Evolutionary conservation across 2,797 vertebrate species (phyloP), one percentile per base, ranked within the genome.

Genomic region (Rhinophrynus dorsalis): DNA sequence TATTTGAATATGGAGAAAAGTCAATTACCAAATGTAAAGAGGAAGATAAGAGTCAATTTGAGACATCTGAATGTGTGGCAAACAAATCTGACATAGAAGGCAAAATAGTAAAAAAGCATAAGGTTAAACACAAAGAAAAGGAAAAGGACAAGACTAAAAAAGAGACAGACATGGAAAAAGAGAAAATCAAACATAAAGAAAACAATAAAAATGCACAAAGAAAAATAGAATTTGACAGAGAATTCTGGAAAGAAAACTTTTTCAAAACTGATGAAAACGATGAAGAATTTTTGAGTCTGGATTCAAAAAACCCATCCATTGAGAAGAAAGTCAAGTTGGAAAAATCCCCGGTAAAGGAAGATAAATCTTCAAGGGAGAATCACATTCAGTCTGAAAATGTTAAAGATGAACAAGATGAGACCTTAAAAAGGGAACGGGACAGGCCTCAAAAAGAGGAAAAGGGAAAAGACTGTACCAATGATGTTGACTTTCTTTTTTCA

Each of bases 191-290:
- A 76, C 93, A 89, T 73, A 96, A 92, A 67, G 96, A 97, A 45
- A 81, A 80, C 73, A 81, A 83, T 74, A 98, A 95, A 87, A 96
- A 97, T 1, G 58, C 90, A 58, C 95, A 94, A 83, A 93, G 95
- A 84, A 97, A 94, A 86, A 74, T 94, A 73, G 97, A 99, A 78
- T 99, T 99, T 81, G 97, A 98, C 85, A 89, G 96, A 81, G 97
- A 99, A 86, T 99, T 99, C 86, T 99, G 97, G 97, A 99, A 99
- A 84, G 97, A 99, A 59, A 99, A 99, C 76, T 99, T 99, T 82
- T 99, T 99, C 88, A 99, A 98, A 91, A 99, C 93, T 73, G 97
- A 98, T 83, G 97, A 99, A 82, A 91, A 89, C 0, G 95, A 97
- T 63, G 96, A 98, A 47, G 70, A 70, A 0, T 76, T 85, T 75